Conservation (phyloP, 2,113 vertebrate genomes). For the Tor tambroides region DNA sequence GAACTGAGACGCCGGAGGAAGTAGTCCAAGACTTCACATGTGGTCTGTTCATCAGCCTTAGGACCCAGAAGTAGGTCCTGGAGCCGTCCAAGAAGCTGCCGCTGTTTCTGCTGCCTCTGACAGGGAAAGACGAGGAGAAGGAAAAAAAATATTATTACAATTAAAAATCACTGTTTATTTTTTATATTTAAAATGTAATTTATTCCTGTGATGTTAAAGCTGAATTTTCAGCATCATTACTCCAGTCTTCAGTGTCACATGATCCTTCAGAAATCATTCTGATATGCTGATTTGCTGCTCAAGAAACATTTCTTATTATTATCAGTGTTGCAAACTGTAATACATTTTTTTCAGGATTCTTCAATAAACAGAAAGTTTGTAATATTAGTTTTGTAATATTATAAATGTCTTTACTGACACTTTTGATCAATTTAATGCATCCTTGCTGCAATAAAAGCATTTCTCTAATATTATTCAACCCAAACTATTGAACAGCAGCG, state of each 20-base stretch:
- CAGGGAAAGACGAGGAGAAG: background rate
- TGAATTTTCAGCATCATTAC: background rate
- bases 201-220: background rate
- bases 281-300: background rate
- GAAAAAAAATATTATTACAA: background rate
- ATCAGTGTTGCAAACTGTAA: background rate
- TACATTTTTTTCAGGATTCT: background rate
- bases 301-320: background rate
- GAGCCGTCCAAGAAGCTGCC: conserved; percentile 90
- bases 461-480: background rate
- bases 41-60: conserved; percentile 95
- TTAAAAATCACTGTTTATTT: background rate
- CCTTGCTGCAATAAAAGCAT: background rate
- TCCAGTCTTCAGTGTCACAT: background rate
- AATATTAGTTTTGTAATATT: background rate
- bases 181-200: background rate
- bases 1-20: conserved; percentile 95
- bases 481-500: background rate
- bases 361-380: background rate
- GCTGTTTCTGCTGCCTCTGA: conserved; percentile 95
- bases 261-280: background rate
- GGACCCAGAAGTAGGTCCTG: conserved; percentile 94
- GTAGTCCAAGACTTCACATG: conserved; percentile 96
- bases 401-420: background rate
- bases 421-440: background rate